Evolutionary conservation across 2,113 vertebrate species (phyloP), one percentile per base, ranked within the genome.

Genomic region (Boulengeromyrus knoepffleri): DNA sequence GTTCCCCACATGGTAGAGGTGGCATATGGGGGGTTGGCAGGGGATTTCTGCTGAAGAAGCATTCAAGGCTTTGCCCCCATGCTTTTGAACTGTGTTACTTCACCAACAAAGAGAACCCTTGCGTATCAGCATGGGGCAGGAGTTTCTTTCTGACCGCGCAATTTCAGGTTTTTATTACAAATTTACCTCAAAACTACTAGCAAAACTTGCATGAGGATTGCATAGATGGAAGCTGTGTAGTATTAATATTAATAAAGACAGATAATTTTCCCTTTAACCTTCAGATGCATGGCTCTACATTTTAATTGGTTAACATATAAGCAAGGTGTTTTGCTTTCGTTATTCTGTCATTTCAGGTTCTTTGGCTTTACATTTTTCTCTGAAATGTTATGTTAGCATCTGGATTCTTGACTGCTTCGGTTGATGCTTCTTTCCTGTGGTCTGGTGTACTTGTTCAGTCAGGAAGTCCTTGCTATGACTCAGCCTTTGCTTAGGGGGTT

Each of bases 61-160:
- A 66, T 90, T 89, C 88, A 89, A 46, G 88, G 24, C 53, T 49
- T 45, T 70, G 87, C 91, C 88, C 91, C 87, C 91, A 90, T 89
- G 53, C 62, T 88, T 58, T 36, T 66, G 21, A 31, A 5, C 27
- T 89, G 53, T 88, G 62, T 80, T 80, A 84, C 53, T 21, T 56
- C 53, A 21, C 53, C 53, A 21, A 56, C 53, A 56, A 56, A 56
- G 52, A 53, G 52, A 56, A 53, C 50, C 52, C 17, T 21, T 53
- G 52, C 90, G 89, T 91, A 90, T 90, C 88, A 90, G 36, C 52
- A 47, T 62, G 36, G 39, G 8, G 58, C 31, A 39, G 24, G 2
- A 56, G 80, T 49, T 58, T 50, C 36, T 84, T 83, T 89, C 42
- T 36, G 49, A 27, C 4, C 3, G 0, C 42, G 13, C 50, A 84